Percentiles rank a stretch among this genome's conserved stretches.
Evolutionary conservation across 2,113 vertebrate species (phyloP).

Genomic region (Andinoacara biseriatus): DNA sequence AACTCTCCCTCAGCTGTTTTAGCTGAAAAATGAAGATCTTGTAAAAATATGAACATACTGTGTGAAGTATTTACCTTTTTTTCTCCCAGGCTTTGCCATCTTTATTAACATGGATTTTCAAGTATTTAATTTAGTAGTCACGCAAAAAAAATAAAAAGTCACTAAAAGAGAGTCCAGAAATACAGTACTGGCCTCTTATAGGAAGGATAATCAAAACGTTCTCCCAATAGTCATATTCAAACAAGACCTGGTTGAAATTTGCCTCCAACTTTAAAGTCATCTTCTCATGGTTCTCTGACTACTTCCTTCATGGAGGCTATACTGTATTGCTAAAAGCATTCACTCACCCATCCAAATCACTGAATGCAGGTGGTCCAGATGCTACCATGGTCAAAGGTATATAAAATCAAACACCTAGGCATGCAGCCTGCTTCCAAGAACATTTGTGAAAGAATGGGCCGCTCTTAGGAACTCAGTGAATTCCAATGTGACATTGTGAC

Average conservation of each 20-base stretch:
- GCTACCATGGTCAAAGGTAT: no score
- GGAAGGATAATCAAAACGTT: background rate
- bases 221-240: background rate
- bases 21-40: no score
- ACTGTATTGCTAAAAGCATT: no score
- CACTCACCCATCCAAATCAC: no score
- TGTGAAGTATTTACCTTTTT: background rate
- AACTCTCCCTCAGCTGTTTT: no score
- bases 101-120: background rate
- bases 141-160: background rate
- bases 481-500: no score
- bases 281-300: background rate
- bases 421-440: no score
- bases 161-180: rapidly evolving
- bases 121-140: background rate
- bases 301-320: background rate
- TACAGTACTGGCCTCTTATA: background rate
- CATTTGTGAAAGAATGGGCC: no score
- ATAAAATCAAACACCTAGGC: no score
- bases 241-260: background rate
- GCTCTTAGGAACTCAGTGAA: no score
- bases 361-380: no score
- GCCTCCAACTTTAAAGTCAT: background rate
- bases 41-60: background rate
- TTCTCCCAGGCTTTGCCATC: background rate